A percentile compares a stretch with the other conserved stretches of the same genome.
phyloP scores from a whole-genome alignment of 2,888 invertebrate genomes.

The Drosophila peninsularis region DNA sequence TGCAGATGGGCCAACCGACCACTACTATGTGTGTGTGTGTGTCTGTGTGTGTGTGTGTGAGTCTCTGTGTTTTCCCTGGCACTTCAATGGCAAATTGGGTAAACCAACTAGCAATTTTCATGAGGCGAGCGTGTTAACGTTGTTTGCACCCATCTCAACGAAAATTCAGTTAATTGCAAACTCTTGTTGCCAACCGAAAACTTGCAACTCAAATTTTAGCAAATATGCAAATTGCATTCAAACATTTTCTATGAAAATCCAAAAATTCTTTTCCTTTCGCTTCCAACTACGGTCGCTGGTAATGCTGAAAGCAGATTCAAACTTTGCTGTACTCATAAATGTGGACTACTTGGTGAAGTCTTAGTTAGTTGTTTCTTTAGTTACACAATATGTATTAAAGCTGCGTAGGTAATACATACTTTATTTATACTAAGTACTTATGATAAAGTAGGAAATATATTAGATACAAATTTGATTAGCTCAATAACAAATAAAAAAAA shows the following conservation, averaged over 20 bases:
- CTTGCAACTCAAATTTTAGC: neutral
- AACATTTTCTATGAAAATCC: neutral
- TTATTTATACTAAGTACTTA: no score
- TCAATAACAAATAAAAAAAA: no score
- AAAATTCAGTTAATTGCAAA: constrained; percentile 22
- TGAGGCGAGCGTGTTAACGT: constrained; percentile 31
- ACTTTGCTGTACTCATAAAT: neutral
- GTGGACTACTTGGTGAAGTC: neutral
- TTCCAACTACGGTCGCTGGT: neutral
- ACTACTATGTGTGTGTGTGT: neutral
- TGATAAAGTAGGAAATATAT: no score
- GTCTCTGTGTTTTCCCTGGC: neutral
- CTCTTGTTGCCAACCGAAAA: constrained; percentile 6
- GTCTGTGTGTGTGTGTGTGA: neutral
- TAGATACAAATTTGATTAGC: no score
- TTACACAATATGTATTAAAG: neutral
- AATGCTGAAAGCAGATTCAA: neutral
- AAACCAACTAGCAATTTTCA: constrained; percentile 41
- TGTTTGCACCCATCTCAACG: constrained; percentile 10
- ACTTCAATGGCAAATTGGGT: constrained; percentile 33
- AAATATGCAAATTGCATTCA: constrained; percentile 5
- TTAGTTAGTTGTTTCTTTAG: neutral
- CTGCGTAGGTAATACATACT: neutral
- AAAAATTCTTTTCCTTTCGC: neutral
- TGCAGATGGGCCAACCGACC: constrained; percentile 20